Evolutionary conservation across 1,140 invertebrate species (phyloP), one percentile per base, ranked within the genome.

Genomic region (Drosophila nasuta): DNA sequence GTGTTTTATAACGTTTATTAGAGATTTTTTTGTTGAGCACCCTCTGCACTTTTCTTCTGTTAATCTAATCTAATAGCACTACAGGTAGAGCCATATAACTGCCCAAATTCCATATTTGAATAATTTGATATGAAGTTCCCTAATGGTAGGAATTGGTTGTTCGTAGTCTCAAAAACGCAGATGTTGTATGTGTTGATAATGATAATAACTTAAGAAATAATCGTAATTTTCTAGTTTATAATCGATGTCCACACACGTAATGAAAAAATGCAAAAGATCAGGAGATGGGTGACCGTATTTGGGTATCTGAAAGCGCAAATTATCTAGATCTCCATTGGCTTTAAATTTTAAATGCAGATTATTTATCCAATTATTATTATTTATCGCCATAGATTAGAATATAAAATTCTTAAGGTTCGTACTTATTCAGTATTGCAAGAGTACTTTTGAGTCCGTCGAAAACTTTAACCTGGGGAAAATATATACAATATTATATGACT

Each of bases 351-450:
- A 95, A 59, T 95, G 80, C 86, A 95, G 94, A 75, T 96, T 96
- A 73, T 95, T 95, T 0, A 93, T 79, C 94, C 95, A 95, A 8
- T 92, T 93, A 3, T 25, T 25, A 25, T 25, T 25, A 25, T 25
- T 25, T 25, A 82, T 95, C 95, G n/a, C 95, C 95, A 68, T 95
- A 95, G 77, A 93, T 94, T 10, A 95, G 85, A 2, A 95, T 94
- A 71, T 93, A 93, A 65, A 95, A 95, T 25, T 94, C 93, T n/a
- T 93, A 92, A 17, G 48, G n/a, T 28, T 93, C 83, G 17, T 49
- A 49, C 11, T 33, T 62, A 25, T 5, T 5, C 2, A 54, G 3
- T 5, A n/a, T 20, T 11, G 45, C 5, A 15, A 65, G 13, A 10
- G 0, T 20, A 5, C 28, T 45, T 8, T 1, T 15, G 10, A 30